These are phyloP conservation scores for Pterostichus madidus DNA, from an alignment of 2,888 invertebrate species.

Conservation along the genomic window DNA sequence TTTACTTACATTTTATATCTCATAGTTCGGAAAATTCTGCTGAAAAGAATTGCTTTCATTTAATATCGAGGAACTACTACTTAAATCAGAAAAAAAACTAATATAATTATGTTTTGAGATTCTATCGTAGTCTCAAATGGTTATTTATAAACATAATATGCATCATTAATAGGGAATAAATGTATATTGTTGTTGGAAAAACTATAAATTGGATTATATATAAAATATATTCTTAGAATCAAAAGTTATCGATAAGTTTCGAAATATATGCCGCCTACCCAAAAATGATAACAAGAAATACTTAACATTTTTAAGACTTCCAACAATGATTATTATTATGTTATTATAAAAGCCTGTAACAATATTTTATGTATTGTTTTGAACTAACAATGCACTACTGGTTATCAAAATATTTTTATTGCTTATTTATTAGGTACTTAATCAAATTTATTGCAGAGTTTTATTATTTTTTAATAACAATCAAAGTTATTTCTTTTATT, in stretches of 20 bases:
- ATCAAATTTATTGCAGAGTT: neutral
- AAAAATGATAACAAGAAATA: slow-evolving; percentile 15
- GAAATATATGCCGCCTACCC: slow-evolving; percentile 2
- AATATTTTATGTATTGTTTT: slow-evolving; percentile 24
- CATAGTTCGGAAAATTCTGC: too few species aligned
- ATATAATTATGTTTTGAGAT: too few species aligned
- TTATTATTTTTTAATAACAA: slow-evolving; percentile 6
- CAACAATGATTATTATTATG: neutral
- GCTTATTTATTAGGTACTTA: slow-evolving; percentile 9
- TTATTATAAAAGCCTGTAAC: slow-evolving; percentile 2
- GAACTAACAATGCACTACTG: slow-evolving; percentile 19
- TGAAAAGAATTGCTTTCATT: too few species aligned
- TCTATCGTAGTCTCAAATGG: too few species aligned
- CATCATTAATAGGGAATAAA: too few species aligned
- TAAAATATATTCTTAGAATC: slow-evolving; percentile 6
- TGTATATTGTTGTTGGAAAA: too few species aligned
- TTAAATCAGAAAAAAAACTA: too few species aligned
- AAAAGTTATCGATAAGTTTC: neutral
- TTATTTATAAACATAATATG: too few species aligned
- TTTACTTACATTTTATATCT: too few species aligned
- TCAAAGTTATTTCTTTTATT: neutral
- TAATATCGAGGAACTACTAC: too few species aligned
- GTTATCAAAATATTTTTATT: slow-evolving; percentile 29
- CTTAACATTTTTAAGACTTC: slow-evolving; percentile 11
- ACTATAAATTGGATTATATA: too few species aligned